Percentiles rank a stretch among this genome's conserved stretches.
Conservation (phyloP, 2,113 vertebrate species). For the Melozone crissalis region DNA sequence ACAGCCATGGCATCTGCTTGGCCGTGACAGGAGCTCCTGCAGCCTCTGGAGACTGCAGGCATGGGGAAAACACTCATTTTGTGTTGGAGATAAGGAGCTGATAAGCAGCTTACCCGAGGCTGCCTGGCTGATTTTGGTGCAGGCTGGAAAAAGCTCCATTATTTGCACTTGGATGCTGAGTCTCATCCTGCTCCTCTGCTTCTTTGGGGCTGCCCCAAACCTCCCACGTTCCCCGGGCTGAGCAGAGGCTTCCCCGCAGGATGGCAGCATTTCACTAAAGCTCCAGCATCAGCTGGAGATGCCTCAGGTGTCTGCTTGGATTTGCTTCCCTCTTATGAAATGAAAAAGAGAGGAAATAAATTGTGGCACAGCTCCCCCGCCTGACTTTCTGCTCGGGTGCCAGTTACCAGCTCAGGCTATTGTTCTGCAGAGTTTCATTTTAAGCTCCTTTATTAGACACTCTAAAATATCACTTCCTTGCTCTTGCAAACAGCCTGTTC, state of each 20-base stretch:
- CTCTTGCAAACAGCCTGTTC: neutral
- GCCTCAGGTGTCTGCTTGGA: neutral
- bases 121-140: accelerated
- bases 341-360: slow-evolving; percentile 24
- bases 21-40: neutral
- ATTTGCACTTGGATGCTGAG: neutral
- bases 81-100: neutral
- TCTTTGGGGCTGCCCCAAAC: neutral
- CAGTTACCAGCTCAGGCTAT: neutral
- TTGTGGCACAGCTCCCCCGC: slow-evolving; percentile 10
- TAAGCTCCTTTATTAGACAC: neutral
- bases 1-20: neutral
- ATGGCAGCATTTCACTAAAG: slow-evolving; percentile 66
- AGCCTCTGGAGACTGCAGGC: neutral
- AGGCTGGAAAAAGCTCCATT: neutral
- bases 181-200: neutral
- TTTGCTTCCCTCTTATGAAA: neutral
- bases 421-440: neutral
- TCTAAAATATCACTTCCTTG: neutral
- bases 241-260: slow-evolving; percentile 28
- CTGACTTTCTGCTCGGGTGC: neutral
- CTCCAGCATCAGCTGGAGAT: neutral
- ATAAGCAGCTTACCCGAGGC: neutral
- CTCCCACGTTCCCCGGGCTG: neutral
- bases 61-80: accelerated